Base-by-base conservation (phyloP, 2,888 invertebrate genomes). In the Drosophila macrospina region DNA sequence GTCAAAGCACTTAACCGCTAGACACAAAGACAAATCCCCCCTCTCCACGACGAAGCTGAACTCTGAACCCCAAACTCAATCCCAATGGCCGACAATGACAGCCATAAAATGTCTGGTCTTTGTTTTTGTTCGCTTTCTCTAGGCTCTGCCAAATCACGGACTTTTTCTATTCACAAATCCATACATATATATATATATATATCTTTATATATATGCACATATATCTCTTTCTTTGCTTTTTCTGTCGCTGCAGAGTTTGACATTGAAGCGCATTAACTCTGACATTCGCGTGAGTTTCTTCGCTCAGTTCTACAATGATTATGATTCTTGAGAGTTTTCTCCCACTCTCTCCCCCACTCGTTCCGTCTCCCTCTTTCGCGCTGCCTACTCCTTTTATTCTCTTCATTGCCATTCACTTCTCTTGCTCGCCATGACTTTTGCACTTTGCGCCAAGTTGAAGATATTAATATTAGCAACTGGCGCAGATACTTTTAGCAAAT, bases 1-100 rank as follows among this genome's bases (percentile, higher is more conserved):
- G 80, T 80, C 81, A 80, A 78, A 84, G 84, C 86, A 85, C 87
- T 85, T 87, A 85, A 87, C 82, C 78, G 78, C 70, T 59, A 76
- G 76, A 68, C 57, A 76, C 69, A 74, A 72, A 76, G 72, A 79
- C 55, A 74, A 80, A 68, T 50, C 42, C 63, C 20, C 26, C 48
- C 13, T 60, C 39, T 47, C 16, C 7, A 11, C 44, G 20, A 20
- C 2, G 20, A 20, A 20, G 3, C 2, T 13, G 26, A 42, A 54
- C 42, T 32, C 56, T 34, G 41, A 48, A 48, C 47, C 56, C 57
- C 42, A 30, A 28, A 13, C 30, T 44, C 66, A 63, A 67, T 57
- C 45, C 57, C 51, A 56, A 76, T 60, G 48, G 52, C 42, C 76
- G 55, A 86, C 69, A 78, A 84, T 86, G 83, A 86, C 81, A 69